Evolutionary conservation across 2,113 vertebrate species (phyloP), one percentile per base, ranked within the genome.

Genomic region (Rhagologus leucostigma): DNA sequence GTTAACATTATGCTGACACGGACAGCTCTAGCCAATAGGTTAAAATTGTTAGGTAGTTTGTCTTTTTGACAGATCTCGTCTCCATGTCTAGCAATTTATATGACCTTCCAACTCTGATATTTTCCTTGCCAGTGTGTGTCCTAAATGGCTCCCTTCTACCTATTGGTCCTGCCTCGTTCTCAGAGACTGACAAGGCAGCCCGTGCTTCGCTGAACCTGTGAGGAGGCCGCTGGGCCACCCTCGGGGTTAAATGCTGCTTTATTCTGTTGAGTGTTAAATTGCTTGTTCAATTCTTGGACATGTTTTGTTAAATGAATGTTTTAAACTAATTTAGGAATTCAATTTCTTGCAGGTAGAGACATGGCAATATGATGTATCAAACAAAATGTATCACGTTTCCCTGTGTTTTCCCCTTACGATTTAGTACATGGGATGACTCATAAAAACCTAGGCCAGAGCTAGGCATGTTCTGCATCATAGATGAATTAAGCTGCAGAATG

Each of bases 41-140:
- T 96, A 90, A 76, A 82, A 93, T 75, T 87, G 86, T 94, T 80
- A 46, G 93, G 89, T 89, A 90, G 80, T 96, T 97, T 96, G 95
- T 97, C 95, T 97, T 96, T 93, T 69, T 96, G 95, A 95, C 93
- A 92, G 90, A 79, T 97, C 92, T 91, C 53, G 41, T 90, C 95
- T 97, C 85, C 85, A 39, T 46, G 80, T 89, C 94, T 92, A 39
- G 92, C 88, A 67, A 76, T 94, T 94, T 92, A 50, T 85, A 37
- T 91, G 94, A 96, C 95, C 93, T 96, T 93, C 92, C 95, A 95
- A 91, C 96, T 96, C 67, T 92, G 92, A 68, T 95, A 95, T 97
- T 96, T 96, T 89, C 95, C 77, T 83, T 87, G 67, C 81, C 47
- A 41, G 77, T 53, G 37, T 46, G 2, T 84, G 59, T 79, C 86